Base-by-base conservation (phyloP, 1,140 invertebrate genomes). In the Diuraphis noxia region DNA sequence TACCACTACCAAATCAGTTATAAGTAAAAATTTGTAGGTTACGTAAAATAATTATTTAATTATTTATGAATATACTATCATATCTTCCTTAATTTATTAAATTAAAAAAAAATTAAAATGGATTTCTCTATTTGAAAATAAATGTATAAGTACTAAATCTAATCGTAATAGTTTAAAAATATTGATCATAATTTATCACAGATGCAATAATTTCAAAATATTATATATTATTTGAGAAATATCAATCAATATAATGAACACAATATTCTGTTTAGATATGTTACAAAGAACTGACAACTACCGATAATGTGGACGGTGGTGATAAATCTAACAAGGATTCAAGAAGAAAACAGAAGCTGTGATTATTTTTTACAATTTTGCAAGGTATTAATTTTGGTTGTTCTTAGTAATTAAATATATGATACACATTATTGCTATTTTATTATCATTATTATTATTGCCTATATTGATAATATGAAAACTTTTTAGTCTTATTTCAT, bases 341-440 rank as follows among this genome's bases (percentile, higher is more conserved):
- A 34, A 91, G 52, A 81, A 91, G 41, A 79, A 91, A 91, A 82
- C 72, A 91, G 43, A 91, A 91, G 41, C 89, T 91, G 89, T 91
- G 89, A 91, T 91, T 91, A 81, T 81, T 82, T 72, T 91, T 81
- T 91, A 91, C 34, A 52, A 81, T 79, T 81, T 91, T 81, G 77
- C 89, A 91, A 91, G 89, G 89, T 91, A 91, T 82, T 56, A 30
- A 23, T 40, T 88, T 88, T 41, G 52, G 36, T 56, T 88, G 36
- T 41, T 88, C 36, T 40, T 88, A 86, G 21, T 79, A 41, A 72
- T n/a, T 72, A 17, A 82, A 52, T 91, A 79, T 77, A 43, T 89
- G 34, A 8, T 46, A 72, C 40, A 89, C 63, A 46, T 77, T 77
- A 72, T 43, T 10, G 23, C 88, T 25, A 77, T 89, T 79, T 88